Evolutionary conservation across 2,113 vertebrate genomes (phyloP), one percentile per base, ranked within the genome.

Genomic region (Bettongia penicillata): DNA sequence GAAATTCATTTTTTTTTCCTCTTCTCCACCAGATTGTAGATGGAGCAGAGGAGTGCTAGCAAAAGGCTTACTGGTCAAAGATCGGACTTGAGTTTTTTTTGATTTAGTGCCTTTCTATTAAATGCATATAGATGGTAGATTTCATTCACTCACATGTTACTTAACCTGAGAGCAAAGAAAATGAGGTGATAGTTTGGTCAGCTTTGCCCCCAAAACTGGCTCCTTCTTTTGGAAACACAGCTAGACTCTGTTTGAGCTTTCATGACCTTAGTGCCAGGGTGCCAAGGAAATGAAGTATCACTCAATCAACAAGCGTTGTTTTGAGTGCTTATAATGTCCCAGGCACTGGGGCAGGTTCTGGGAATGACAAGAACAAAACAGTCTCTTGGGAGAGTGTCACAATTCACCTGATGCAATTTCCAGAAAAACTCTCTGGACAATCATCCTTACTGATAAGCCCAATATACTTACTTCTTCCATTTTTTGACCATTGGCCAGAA

Each of bases 1-100:
- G 95, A 90, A 97, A 93, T 98, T 98, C 97, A 51, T 91, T 91
- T 96, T 97, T 92, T 89, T 53, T 95, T 28, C 31, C 49, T 90
- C n/a, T 93, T 16, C 90, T 91, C 37, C 19, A 91, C 94, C 47
- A 91, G 77, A 24, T 91, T 94, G 22, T 14, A 92, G 91, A 28
- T 2, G 12, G 31, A 94, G 55, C 1, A 23, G 52, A 95, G 92
- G 48, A 93, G 10, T 2, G 37, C 93, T 96, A 1, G 49, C 89
- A 53, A 48, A 57, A 55, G 91, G 96, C 90, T 94, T 96, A 31
- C 0, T 24, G 8, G 22, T 98, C 97, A 98, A 94, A 93, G 3
- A 24, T 96, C 95, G 53, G 84, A 95, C 55, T 95, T 91, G 61
- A 2, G 0, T 93, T 97, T 95, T 53, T 94, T 94, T 94, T 0